These are phyloP conservation scores for Microcebus ravelobensis DNA, from an alignment of 2,113 vertebrate species.

Conservation along the genomic window DNA sequence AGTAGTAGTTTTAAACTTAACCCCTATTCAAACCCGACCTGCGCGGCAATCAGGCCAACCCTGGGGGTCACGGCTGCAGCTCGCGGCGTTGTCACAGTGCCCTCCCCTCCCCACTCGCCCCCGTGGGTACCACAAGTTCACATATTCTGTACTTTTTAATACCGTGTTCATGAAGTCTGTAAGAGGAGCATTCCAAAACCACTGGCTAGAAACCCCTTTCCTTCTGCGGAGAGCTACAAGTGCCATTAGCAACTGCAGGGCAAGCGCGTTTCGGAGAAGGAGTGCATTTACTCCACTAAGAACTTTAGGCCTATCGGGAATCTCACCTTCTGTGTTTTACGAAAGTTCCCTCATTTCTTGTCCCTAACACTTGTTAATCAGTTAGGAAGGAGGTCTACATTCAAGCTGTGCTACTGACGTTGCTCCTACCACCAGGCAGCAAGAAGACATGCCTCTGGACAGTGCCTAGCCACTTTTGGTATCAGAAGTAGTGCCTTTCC, in stretches of 20 bases:
- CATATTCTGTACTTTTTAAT: not conserved
- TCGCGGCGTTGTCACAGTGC: no score
- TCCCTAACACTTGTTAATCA: not conserved
- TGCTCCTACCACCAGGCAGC: accelerated
- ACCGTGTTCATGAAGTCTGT: not conserved
- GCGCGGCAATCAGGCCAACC: not conserved
- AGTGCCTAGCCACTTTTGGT: not conserved
- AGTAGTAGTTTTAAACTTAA: not conserved
- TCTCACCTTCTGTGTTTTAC: not conserved
- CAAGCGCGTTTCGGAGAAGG: not conserved
- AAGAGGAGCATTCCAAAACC: not conserved
- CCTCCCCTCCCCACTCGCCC: not conserved
- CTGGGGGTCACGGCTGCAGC: accelerated
- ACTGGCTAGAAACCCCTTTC: not conserved
- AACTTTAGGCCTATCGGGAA: not conserved
- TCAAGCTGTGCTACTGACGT: accelerated
- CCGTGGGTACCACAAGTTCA: not conserved
- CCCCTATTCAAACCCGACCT: not conserved
- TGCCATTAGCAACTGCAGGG: not conserved
- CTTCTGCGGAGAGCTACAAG: not conserved
- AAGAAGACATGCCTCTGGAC: accelerated
- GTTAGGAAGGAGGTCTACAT: not conserved
- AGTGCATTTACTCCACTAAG: no score
- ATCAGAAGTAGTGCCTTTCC: not conserved
- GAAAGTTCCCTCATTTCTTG: not conserved